Evolutionary conservation across 2,888 invertebrate species (phyloP).

Genomic region (Agrotis ipsilon): DNA sequence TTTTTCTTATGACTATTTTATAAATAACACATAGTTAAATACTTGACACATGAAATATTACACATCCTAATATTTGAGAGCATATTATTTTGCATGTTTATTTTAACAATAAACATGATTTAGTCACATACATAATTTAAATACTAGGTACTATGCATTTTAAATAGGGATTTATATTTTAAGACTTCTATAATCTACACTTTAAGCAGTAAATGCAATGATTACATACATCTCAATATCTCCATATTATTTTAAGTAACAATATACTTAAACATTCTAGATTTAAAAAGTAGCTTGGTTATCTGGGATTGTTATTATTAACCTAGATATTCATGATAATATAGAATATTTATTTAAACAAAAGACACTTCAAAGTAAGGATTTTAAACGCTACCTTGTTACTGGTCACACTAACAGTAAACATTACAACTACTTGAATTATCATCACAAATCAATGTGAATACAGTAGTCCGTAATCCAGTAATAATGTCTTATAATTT

Average conservation of each 20-base stretch:
- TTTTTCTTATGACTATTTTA: constrained; percentile 59
- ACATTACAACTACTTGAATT: constrained; percentile 35
- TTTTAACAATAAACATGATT: constrained; percentile 46
- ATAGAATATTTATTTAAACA: constrained; percentile 4
- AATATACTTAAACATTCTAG: constrained; percentile 26
- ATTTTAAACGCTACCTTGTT: constrained; percentile 23
- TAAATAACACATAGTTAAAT: constrained; percentile 53
- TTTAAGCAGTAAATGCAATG: constrained; percentile 52
- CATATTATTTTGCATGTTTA: constrained; percentile 34
- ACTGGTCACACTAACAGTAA: constrained; percentile 16
- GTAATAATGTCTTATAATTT: constrained; percentile 57
- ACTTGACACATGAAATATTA: constrained; percentile 57
- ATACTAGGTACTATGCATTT: constrained; percentile 35
- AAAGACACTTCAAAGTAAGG: constrained; percentile 37
- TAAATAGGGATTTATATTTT: constrained; percentile 32
- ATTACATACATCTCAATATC: constrained; percentile 52
- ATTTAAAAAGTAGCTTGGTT: constrained; percentile 19
- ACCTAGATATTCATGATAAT: constrained; percentile 10
- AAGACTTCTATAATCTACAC: constrained; percentile 38
- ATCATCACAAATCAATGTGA: constrained; percentile 56
- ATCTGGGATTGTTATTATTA: constrained; percentile 17
- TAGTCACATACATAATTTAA: constrained; percentile 47
- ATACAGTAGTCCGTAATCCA: constrained; percentile 53
- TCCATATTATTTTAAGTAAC: constrained; percentile 27
- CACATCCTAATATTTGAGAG: constrained; percentile 60